Percentiles rank a stretch among this genome's conserved stretches.
These are phyloP conservation scores for Tetrax tetrax DNA, from an alignment of 2,113 vertebrate genomes.

Conservation along the genomic window DNA sequence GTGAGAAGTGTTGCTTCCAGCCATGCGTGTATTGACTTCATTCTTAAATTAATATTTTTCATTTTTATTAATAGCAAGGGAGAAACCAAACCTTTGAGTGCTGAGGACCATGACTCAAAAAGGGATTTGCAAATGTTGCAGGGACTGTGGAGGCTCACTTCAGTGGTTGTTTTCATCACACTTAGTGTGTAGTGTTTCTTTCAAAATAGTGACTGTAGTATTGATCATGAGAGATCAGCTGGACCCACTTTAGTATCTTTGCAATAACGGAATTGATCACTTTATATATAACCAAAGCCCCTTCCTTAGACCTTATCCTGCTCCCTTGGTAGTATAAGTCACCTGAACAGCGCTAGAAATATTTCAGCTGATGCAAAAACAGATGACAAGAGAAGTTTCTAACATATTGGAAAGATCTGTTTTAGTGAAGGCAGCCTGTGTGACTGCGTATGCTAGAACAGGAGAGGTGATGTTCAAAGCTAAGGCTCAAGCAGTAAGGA, in stretches of 20 bases:
- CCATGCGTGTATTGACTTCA: not conserved
- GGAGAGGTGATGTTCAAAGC: accelerated
- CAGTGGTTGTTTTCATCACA: not conserved
- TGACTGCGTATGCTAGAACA: accelerated
- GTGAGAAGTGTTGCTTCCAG: not conserved
- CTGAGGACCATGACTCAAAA: not conserved
- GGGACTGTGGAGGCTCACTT: not conserved
- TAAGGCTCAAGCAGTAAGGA: accelerated
- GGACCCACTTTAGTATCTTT: not conserved
- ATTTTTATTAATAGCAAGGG: not conserved
- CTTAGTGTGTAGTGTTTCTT: not conserved
- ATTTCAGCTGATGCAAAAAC: not conserved
- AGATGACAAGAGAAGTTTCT: not conserved
- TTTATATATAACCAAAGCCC: not conserved
- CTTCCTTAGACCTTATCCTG: not conserved
- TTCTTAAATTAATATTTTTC: not conserved
- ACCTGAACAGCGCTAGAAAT: too few relatives aligned
- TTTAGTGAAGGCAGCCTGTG: accelerated
- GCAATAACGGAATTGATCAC: not conserved
- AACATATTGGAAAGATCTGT: not conserved
- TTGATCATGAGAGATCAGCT: not conserved
- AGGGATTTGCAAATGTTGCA: not conserved
- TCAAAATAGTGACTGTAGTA: not conserved
- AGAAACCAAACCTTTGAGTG: not conserved
- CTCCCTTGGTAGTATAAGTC: accelerated